Percentiles rank a stretch among this genome's conserved stretches.
Evolutionary conservation across 1,140 invertebrate species (phyloP).

Genomic region (Orius laevigatus): DNA sequence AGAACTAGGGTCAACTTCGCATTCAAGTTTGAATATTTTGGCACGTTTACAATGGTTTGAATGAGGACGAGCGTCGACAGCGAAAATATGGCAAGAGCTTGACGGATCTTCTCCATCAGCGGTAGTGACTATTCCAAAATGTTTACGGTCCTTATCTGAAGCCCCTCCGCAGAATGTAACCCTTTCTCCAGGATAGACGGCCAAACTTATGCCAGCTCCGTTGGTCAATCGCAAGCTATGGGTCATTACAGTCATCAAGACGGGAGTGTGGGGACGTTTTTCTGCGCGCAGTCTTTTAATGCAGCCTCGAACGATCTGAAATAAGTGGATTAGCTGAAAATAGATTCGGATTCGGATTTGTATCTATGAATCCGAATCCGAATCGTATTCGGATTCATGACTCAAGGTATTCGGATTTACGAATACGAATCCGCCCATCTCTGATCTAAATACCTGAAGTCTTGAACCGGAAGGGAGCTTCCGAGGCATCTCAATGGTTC

Average conservation of each 20-base stretch:
- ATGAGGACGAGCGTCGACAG: constrained; percentile 77
- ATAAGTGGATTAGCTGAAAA: constrained; percentile 14
- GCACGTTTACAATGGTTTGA: constrained; percentile 58
- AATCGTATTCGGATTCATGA: too few relatives aligned
- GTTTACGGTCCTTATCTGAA: constrained; percentile 75
- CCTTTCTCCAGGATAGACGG: constrained; percentile 68
- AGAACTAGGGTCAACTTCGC: constrained; percentile 47
- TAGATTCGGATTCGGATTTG: neutral
- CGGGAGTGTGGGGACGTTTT: constrained; percentile 70
- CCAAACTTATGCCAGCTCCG: constrained; percentile 37
- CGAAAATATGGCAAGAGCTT: constrained; percentile 90
- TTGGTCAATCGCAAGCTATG: constrained; percentile 62
- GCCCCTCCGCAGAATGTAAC: constrained; percentile 80
- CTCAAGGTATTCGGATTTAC: too few relatives aligned
- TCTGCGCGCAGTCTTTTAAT: constrained; percentile 78
- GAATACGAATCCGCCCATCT: too few relatives aligned
- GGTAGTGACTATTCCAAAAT: constrained; percentile 82
- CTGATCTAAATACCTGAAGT: constrained; percentile 35
- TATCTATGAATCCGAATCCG: neutral
- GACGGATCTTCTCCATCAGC: constrained; percentile 41
- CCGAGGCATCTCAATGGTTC: constrained; percentile 88
- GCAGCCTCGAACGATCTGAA: constrained; percentile 53
- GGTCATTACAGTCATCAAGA: constrained; percentile 67
- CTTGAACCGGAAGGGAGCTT: constrained; percentile 59
- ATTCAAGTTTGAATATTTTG: constrained; percentile 58